Conservation (phyloP, 2,113 vertebrate species). For the Phrynocephalus versicolor region DNA sequence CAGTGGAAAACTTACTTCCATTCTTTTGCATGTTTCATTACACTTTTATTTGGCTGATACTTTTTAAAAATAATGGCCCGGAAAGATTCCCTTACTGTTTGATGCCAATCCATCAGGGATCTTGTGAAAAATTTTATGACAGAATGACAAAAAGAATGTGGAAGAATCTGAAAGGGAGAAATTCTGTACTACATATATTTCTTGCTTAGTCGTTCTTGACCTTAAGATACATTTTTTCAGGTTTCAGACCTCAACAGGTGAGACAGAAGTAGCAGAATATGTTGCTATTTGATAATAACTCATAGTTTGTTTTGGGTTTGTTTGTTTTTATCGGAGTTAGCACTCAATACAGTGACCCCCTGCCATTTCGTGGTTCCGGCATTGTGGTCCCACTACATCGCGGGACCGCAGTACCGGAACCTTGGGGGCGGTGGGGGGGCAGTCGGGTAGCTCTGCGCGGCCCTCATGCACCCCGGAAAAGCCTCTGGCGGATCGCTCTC, state of each 20-base stretch:
- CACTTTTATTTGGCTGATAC: neutral
- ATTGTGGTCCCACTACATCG: too few relatives aligned
- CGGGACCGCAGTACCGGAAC: too few relatives aligned
- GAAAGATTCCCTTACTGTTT: neutral
- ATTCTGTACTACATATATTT: constrained; percentile 24
- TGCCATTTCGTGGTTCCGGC: too few relatives aligned
- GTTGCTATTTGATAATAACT: neutral
- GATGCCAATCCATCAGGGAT: constrained; percentile 27
- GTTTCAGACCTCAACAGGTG: too few relatives aligned
- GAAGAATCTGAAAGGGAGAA: neutral
- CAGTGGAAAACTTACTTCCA: neutral
- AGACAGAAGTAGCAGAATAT: neutral
- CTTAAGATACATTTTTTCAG: neutral
- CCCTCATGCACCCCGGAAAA: too few relatives aligned
- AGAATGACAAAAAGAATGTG: too few relatives aligned
- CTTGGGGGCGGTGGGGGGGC: too few relatives aligned
- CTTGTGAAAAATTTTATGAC: neutral
- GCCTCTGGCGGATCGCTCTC: too few relatives aligned
- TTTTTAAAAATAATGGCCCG: neutral
- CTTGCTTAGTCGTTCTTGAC: constrained; percentile 4
- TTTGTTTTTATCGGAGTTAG: neutral
- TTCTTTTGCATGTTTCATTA: neutral
- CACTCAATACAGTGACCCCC: neutral
- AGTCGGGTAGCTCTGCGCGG: too few relatives aligned
- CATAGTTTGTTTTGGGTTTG: neutral